A percentile compares a stretch with the other conserved stretches of the same genome.
These are phyloP conservation scores for Numenius arquata DNA, from an alignment of 2,113 vertebrate species.

Conservation along the genomic window DNA sequence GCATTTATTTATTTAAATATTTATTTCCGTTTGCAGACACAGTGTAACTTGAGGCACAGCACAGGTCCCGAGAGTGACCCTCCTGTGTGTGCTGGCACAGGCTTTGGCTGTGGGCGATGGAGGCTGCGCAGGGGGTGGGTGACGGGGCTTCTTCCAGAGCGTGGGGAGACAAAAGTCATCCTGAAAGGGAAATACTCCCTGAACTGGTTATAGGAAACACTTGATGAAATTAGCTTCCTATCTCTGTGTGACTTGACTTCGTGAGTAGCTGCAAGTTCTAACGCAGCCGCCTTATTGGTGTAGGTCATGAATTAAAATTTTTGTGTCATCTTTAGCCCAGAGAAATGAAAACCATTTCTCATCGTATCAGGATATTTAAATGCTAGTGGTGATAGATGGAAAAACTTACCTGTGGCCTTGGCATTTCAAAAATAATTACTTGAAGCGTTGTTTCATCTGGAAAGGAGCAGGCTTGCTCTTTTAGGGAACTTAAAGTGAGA, in stretches of 20 bases:
- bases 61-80: neutral
- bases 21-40: neutral
- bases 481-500: slow-evolving; percentile 5
- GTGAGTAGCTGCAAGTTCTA: neutral
- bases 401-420: neutral
- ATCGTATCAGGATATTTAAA: neutral
- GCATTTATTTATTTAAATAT: no score
- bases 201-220: neutral
- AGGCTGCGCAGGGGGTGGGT: neutral
- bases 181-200: neutral
- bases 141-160: no score
- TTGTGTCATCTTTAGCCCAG: neutral
- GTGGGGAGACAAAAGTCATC: neutral
- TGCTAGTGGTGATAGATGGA: neutral
- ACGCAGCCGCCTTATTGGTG: neutral
- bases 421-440: slow-evolving; percentile 22
- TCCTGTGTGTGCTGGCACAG: neutral
- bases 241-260: neutral
- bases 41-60: neutral
- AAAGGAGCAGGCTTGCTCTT: neutral
- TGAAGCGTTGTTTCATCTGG: neutral
- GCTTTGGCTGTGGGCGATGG: neutral
- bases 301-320: neutral
- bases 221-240: neutral
- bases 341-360: neutral